These are phyloP conservation scores for Drosophila melanica DNA, from an alignment of 1,140 invertebrate genomes.

Conservation along the genomic window DNA sequence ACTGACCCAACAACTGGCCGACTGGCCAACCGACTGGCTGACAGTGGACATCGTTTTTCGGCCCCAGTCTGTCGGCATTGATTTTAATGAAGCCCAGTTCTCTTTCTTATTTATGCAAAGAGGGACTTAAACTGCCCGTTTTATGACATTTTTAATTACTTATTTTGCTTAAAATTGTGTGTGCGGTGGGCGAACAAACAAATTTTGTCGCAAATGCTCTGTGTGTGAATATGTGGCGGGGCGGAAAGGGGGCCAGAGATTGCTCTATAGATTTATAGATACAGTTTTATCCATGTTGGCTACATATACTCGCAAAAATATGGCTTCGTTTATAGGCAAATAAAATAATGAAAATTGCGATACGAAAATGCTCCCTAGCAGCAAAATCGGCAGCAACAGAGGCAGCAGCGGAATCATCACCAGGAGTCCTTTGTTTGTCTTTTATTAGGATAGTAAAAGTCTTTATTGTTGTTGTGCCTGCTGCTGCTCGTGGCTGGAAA, in stretches of 20 bases:
- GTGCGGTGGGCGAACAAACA: conserved; percentile 68
- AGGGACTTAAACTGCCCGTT: conserved; percentile 40
- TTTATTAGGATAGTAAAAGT: conserved; percentile 83
- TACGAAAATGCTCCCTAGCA: conserved; percentile 60
- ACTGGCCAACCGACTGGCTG: conserved; percentile 6
- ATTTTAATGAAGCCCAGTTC: conserved; percentile 60
- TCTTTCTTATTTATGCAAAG: conserved; percentile 28
- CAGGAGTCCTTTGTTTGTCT: conserved; percentile 77
- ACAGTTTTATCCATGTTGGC: conserved; percentile 24
- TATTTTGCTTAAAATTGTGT: conserved; percentile 77
- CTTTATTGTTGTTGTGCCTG: conserved; percentile 70
- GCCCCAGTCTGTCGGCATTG: conserved; percentile 76
- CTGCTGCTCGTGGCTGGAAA: conserved; percentile 30
- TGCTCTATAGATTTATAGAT: conserved; percentile 18
- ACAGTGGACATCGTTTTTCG: conserved; percentile 30
- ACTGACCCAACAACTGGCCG: conserved; percentile 48
- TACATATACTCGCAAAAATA: conserved; percentile 73
- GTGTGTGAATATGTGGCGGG: conserved; percentile 2
- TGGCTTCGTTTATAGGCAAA: conserved; percentile 82
- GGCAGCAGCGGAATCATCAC: conserved; percentile 41
- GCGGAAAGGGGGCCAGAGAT: background rate
- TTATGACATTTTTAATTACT: conserved; percentile 82
- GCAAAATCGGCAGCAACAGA: conserved; percentile 18
- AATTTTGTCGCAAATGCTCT: conserved; percentile 38
- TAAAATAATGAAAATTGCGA: conserved; percentile 84